phyloP scores from a whole-genome alignment of 2,888 invertebrate genomes.

The Xestia sexstrigata region DNA sequence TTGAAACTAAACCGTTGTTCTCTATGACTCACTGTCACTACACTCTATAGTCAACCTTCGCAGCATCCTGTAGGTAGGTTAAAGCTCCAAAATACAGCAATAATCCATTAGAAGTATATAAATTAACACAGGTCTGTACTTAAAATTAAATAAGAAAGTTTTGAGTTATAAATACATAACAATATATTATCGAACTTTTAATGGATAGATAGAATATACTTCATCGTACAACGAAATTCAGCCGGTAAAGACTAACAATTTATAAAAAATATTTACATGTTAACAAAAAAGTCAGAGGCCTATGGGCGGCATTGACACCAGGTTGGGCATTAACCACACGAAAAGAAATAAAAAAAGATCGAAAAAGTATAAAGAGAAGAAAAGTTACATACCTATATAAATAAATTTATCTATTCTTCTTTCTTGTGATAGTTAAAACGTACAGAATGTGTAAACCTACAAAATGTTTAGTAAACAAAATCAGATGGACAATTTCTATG shows the following conservation, averaged over 20 bases:
- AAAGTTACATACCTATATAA: neutral
- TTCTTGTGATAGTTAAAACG: neutral
- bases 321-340: neutral
- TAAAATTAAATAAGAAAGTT: neutral
- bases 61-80: no score
- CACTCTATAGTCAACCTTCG: neutral
- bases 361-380: neutral
- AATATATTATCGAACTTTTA: neutral
- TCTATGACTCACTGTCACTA: neutral
- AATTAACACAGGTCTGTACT: neutral
- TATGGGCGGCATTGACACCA: no score
- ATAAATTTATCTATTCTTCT: neutral
- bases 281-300: neutral
- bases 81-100: neutral
- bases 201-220: neutral
- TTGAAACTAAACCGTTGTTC: neutral
- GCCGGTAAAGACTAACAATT: neutral
- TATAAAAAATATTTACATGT: neutral
- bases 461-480: slow-evolving; percentile 13
- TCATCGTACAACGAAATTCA: neutral
- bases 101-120: neutral
- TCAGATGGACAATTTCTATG: neutral
- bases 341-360: neutral
- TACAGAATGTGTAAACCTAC: neutral
- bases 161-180: neutral